Evolutionary conservation across 1,140 invertebrate genomes (phyloP).

Genomic region (Papilio polyxenes): DNA sequence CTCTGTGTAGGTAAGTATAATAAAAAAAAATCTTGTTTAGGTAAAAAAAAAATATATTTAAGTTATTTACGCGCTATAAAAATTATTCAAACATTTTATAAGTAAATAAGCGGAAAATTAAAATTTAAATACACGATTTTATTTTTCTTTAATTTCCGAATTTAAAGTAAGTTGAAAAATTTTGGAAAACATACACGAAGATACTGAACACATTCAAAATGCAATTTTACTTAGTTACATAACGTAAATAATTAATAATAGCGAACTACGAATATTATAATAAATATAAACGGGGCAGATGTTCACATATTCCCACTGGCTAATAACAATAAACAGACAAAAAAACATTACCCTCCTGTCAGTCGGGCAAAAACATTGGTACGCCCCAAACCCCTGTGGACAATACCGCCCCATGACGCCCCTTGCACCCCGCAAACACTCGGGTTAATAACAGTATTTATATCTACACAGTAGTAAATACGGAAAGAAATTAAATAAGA

Average conservation of each 20-base stretch:
- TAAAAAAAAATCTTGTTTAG: no score
- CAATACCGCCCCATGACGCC: constrained; percentile 38
- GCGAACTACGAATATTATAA: constrained; percentile 12
- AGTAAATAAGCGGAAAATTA: no score
- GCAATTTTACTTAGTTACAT: background rate
- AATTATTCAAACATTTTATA: no score
- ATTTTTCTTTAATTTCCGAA: no score
- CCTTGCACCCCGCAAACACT: constrained; percentile 34
- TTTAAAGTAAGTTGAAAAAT: no score
- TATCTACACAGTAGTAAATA: constrained; percentile 26
- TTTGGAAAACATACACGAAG: no score
- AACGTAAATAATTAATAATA: background rate
- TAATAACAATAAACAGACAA: constrained; percentile 43
- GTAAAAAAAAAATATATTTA: no score
- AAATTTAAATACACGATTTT: no score
- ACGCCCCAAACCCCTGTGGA: constrained; percentile 36
- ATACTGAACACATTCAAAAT: background rate
- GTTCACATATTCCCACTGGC: constrained; percentile 35
- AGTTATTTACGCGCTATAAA: no score
- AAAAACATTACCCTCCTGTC: background rate
- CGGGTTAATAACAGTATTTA: constrained; percentile 43
- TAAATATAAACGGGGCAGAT: constrained; percentile 39
- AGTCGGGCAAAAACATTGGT: constrained; percentile 35
- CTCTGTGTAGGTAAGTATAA: no score
- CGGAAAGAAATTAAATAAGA: background rate